Percentiles rank a stretch among this genome's conserved stretches.
Conservation (phyloP, 2,888 invertebrate species). For the Sympetrum striolatum region DNA sequence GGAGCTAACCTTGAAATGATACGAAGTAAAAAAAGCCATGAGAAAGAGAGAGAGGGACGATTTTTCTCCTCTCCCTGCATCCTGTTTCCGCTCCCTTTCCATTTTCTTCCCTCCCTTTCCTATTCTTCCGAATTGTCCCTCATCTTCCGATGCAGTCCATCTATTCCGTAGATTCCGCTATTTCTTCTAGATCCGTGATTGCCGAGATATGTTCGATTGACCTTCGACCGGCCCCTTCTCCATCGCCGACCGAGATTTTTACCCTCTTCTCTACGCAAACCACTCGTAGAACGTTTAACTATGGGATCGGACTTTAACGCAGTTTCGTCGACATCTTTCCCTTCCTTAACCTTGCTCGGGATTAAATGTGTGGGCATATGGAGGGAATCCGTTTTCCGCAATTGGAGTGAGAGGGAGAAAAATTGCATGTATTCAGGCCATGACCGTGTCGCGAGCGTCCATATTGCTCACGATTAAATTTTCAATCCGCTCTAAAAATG, state of each 20-base stretch:
- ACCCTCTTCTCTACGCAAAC: background rate
- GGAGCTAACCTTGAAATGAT: conserved; percentile 21
- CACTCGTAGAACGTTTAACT: background rate
- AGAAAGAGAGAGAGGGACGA: background rate
- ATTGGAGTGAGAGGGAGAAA: too few relatives aligned
- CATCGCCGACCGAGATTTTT: background rate
- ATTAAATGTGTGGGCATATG: background rate
- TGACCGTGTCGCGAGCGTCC: too few relatives aligned
- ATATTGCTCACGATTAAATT: too few relatives aligned
- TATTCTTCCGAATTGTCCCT: background rate
- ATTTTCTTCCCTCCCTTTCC: background rate
- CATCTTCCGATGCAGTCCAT: background rate
- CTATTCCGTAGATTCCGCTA: background rate
- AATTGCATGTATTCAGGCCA: too few relatives aligned
- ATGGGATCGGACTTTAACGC: background rate
- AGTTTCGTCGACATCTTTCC: background rate
- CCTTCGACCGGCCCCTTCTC: conserved; percentile 9
- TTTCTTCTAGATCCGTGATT: background rate
- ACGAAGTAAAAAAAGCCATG: background rate
- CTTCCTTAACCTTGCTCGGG: background rate
- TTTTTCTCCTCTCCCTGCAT: background rate
- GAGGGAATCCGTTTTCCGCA: too few relatives aligned
- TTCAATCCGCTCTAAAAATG: too few relatives aligned
- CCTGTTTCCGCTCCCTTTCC: background rate
- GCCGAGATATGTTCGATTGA: background rate